Percentiles rank a stretch among this genome's conserved stretches.
Conservation (phyloP, 2,888 invertebrate species). For the Rotaria magnacalcarata region DNA sequence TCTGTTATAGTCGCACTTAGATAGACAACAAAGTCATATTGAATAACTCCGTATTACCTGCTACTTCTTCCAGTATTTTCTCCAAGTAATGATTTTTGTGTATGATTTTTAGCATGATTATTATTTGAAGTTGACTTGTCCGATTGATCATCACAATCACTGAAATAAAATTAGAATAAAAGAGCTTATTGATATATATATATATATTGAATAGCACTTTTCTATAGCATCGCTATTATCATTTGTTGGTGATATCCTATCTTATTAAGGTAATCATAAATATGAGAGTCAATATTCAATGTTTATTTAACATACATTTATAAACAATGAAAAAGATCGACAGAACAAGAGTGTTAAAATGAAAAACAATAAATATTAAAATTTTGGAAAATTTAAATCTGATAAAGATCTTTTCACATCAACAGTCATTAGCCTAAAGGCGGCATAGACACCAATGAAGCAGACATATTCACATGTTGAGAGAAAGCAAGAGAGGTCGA, state of each 20-base stretch:
- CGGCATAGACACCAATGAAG: conserved; percentile 16
- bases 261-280: conserved; percentile 18
- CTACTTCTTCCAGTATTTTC: neutral
- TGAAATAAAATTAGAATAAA: neutral
- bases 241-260: neutral
- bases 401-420: conserved; percentile 12
- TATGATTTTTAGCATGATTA: neutral
- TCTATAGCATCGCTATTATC: neutral
- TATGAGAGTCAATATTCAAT: neutral
- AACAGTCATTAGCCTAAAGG: neutral
- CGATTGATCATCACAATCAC: conserved; percentile 32
- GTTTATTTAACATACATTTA: neutral
- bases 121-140: conserved; percentile 35
- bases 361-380: no score
- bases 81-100: neutral
- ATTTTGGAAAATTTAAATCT: conserved; percentile 4
- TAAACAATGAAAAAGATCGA: no score
- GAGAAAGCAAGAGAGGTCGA: neutral
- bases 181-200: no score
- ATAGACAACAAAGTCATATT: no score
- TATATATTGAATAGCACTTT: neutral
- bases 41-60: neutral
- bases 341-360: no score
- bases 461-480: conserved; percentile 15
- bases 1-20: no score